A percentile compares a stretch with the other conserved stretches of the same genome.
These are phyloP conservation scores for Sebastes paucispinis DNA, from an alignment of 2,797 vertebrate species.

Conservation along the genomic window DNA sequence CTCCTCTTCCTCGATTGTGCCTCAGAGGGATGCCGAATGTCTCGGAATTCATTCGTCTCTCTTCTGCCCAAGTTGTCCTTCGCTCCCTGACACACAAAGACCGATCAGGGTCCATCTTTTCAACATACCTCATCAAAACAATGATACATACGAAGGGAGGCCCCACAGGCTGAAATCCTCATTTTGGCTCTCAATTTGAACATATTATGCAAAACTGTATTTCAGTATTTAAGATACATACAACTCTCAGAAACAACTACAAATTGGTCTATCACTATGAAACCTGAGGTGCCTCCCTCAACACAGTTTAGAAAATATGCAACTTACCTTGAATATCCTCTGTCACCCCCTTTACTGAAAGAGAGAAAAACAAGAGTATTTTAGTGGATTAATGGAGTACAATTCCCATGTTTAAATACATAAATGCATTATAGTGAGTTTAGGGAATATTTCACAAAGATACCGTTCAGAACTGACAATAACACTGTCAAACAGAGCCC, in stretches of 20 bases:
- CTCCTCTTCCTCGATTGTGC: slow-evolving; percentile 89
- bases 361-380: not conserved
- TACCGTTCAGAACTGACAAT: not conserved
- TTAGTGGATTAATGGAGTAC: not conserved
- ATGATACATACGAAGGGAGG: not conserved
- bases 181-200: rapidly evolving
- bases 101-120: not conserved
- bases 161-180: rapidly evolving
- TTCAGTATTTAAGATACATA: not conserved
- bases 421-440: not conserved
- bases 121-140: not conserved
- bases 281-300: not conserved
- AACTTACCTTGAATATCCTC: slow-evolving; percentile 74
- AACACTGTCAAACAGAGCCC: not conserved
- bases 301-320: not conserved
- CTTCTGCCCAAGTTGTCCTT: slow-evolving; percentile 95
- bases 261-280: not conserved
- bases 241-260: not conserved
- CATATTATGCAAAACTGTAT: not conserved
- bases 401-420: not conserved
- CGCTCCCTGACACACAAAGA: slow-evolving; percentile 83
- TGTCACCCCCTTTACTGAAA: slow-evolving; percentile 74
- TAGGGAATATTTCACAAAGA: not conserved
- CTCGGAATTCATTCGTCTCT: slow-evolving; percentile 94
- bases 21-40: slow-evolving; percentile 96